Percentiles rank a stretch among this genome's conserved stretches.
These are phyloP conservation scores for Euschistus heros DNA, from an alignment of 1,140 invertebrate genomes.

Conservation along the genomic window DNA sequence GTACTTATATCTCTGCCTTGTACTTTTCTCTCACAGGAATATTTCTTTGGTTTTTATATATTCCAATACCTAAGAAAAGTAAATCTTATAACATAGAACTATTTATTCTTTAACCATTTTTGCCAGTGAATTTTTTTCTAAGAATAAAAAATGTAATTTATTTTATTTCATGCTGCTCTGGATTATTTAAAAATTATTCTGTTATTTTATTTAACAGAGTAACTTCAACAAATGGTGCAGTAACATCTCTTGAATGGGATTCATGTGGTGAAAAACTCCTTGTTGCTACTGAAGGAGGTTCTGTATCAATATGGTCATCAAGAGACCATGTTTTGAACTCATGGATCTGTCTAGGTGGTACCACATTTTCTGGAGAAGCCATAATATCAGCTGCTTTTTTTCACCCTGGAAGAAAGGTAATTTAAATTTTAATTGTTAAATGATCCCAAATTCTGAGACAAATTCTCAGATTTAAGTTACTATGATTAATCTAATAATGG, in stretches of 20 bases:
- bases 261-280: constrained; percentile 64
- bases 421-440: too few relatives aligned
- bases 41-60: too few relatives aligned
- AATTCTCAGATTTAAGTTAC: too few relatives aligned
- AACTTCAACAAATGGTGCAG: constrained; percentile 40
- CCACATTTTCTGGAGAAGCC: constrained; percentile 58
- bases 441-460: too few relatives aligned
- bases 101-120: too few relatives aligned
- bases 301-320: constrained; percentile 63
- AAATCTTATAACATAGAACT: too few relatives aligned
- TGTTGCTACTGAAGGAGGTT: constrained; percentile 60
- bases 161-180: too few relatives aligned
- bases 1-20: too few relatives aligned
- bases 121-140: neutral
- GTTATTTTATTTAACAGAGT: constrained; percentile 38
- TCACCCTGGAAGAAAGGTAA: constrained; percentile 68
- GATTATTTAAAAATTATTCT: too few relatives aligned
- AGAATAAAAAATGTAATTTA: neutral
- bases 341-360: constrained; percentile 41
- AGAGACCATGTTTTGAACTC: constrained; percentile 70
- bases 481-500: too few relatives aligned
- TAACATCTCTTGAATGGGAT: constrained; percentile 78
- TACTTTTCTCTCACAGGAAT: too few relatives aligned
- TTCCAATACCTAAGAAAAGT: too few relatives aligned
- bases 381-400: constrained; percentile 72